These are phyloP conservation scores for Dioctria linearis DNA, from an alignment of 2,888 invertebrate genomes.

Conservation along the genomic window DNA sequence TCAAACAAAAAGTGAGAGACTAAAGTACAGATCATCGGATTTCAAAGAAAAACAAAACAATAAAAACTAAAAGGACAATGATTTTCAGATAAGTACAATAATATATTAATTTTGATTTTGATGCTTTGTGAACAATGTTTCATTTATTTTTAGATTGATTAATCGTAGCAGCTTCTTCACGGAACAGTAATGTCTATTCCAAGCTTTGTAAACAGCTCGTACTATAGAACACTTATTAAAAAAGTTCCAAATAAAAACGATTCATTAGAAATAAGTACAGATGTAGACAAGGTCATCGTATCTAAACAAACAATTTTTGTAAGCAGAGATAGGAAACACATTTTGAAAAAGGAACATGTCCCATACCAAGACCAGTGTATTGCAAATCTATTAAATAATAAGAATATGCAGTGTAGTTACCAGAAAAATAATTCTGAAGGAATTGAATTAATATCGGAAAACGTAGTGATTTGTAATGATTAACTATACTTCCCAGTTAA, in stretches of 20 bases:
- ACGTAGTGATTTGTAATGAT: too few species aligned
- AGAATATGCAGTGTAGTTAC: slow-evolving; percentile 26
- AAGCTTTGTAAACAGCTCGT: background rate
- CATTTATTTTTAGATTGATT: too few species aligned
- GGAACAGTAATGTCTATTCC: slow-evolving; percentile 12
- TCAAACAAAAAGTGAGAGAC: too few species aligned
- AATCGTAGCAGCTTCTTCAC: too few species aligned
- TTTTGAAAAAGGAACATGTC: slow-evolving; percentile 15
- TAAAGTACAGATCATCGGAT: too few species aligned
- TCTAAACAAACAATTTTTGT: slow-evolving; percentile 25
- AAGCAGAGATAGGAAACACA: slow-evolving; percentile 16
- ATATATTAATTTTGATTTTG: too few species aligned
- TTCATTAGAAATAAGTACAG: slow-evolving; percentile 36
- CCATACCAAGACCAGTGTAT: slow-evolving; percentile 18
- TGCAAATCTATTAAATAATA: background rate
- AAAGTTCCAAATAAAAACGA: slow-evolving; percentile 48
- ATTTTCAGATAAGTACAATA: too few species aligned
- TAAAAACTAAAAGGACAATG: too few species aligned
- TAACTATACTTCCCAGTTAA: too few species aligned
- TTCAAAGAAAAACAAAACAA: too few species aligned
- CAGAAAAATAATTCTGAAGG: background rate
- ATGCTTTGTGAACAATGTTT: too few species aligned
- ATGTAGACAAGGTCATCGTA: slow-evolving; percentile 20
- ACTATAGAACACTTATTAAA: slow-evolving; percentile 34
- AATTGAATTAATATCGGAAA: background rate